These are phyloP conservation scores for Heliothis peltigera DNA, from an alignment of 2,888 invertebrate species.

Conservation along the genomic window DNA sequence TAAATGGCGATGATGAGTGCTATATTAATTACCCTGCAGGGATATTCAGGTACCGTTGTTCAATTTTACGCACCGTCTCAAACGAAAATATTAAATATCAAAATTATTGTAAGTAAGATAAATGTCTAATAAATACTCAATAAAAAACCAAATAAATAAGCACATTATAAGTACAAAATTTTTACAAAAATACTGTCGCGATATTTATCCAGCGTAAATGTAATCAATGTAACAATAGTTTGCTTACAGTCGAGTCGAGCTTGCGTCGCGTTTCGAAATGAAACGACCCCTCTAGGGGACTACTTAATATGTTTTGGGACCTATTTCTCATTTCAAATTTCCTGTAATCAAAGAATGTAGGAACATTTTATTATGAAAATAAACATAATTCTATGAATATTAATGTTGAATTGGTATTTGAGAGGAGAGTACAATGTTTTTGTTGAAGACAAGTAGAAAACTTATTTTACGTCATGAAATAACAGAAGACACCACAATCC, in stretches of 20 bases:
- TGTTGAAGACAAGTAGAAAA: conserved; percentile 2
- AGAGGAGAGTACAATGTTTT: not conserved
- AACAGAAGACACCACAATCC: not conserved
- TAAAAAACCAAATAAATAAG: not conserved
- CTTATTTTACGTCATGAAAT: not conserved
- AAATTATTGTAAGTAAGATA: no score
- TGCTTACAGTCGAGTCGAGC: conserved; percentile 24
- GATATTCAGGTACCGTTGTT: no score
- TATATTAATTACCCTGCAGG: no score
- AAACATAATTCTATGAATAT: conserved; percentile 31
- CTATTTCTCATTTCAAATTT: conserved; percentile 50
- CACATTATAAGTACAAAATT: not conserved
- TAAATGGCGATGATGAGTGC: no score
- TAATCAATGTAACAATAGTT: conserved; percentile 49
- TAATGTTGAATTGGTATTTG: conserved; percentile 15
- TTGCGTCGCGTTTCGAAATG: conserved; percentile 42
- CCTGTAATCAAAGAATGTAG: conserved; percentile 41
- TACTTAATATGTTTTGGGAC: conserved; percentile 67
- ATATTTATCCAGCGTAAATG: conserved; percentile 40
- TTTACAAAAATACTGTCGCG: conserved; percentile 10
- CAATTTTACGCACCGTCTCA: no score
- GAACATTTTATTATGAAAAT: conserved; percentile 43
- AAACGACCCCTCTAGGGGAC: conserved; percentile 51
- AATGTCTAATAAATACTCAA: no score
- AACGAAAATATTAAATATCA: no score